Percentiles rank a stretch among this genome's conserved stretches.
Conservation (phyloP, 2,113 vertebrate genomes). For the Chinchilla lanigera region DNA sequence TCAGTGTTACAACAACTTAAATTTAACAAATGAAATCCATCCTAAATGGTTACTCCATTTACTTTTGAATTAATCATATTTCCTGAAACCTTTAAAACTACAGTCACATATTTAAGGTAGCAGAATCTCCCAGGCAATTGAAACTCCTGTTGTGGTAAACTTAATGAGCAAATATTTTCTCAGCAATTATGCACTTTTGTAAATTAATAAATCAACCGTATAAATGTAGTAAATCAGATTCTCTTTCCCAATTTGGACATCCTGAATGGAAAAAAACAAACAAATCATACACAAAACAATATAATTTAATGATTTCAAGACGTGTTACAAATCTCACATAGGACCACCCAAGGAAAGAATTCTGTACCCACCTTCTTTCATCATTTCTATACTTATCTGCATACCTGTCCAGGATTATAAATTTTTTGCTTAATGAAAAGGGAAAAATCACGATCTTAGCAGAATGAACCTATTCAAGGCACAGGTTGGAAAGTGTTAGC, state of each 20-base stretch:
- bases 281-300: neutral
- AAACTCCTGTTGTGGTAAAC: neutral
- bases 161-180: conserved; percentile 51
- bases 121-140: conserved; percentile 26
- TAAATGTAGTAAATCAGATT: conserved; percentile 17
- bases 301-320: neutral
- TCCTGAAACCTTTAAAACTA: conserved; percentile 61
- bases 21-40: conserved; percentile 47
- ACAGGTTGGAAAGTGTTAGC: neutral
- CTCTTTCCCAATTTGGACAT: conserved; percentile 17
- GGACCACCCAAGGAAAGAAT: neutral
- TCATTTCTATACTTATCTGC: neutral
- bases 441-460: neutral
- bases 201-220: conserved; percentile 45
- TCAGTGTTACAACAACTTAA: conserved; percentile 15
- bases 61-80: conserved; percentile 58
- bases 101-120: conserved; percentile 31
- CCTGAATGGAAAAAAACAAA: conserved; percentile 23
- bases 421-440: neutral
- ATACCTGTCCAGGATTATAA: neutral
- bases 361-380: neutral
- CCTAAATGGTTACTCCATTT: conserved; percentile 27
- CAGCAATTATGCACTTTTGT: conserved; percentile 1
- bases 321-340: neutral
- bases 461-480: neutral